Conservation (phyloP, 1,140 invertebrate genomes). For the Subanguina moxae region DNA sequence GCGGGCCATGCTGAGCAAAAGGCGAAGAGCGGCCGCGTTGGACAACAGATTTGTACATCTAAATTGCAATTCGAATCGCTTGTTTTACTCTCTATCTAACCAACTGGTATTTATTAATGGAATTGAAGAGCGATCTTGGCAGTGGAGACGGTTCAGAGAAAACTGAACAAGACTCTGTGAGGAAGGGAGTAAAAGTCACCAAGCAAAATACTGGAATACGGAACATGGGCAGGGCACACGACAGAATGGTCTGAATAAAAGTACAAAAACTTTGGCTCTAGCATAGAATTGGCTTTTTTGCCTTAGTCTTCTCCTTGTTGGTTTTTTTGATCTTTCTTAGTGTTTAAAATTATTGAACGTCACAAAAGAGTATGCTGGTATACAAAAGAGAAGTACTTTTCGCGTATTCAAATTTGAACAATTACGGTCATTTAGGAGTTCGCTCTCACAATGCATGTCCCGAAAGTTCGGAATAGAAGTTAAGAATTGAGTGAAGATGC, state of each 20-base stretch:
- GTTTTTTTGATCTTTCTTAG: too few relatives aligned
- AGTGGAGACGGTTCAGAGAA: conserved; percentile 55
- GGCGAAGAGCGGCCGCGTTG: conserved; percentile 52
- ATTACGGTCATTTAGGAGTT: too few relatives aligned
- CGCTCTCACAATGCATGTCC: too few relatives aligned
- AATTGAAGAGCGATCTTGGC: conserved; percentile 45
- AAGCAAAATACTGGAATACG: conserved; percentile 53
- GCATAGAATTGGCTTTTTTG: too few relatives aligned
- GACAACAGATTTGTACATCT: conserved; percentile 51
- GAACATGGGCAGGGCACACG: conserved; percentile 54
- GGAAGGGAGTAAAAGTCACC: conserved; percentile 52
- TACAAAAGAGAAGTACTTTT: too few relatives aligned
- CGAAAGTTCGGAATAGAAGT: too few relatives aligned
- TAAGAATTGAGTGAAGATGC: too few relatives aligned
- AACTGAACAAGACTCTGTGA: conserved; percentile 47
- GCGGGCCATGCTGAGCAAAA: conserved; percentile 47
- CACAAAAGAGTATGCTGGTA: too few relatives aligned
- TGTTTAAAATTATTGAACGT: too few relatives aligned
- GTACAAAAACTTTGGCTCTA: too few relatives aligned
- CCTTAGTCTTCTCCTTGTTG: too few relatives aligned
- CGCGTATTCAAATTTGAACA: too few relatives aligned
- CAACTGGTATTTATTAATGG: conserved; percentile 52
- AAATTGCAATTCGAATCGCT: conserved; percentile 12
- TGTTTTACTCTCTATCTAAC: conserved; percentile 12
- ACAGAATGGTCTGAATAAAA: conserved; percentile 50